Conservation (phyloP, 2,797 vertebrate genomes). For the Propithecus perrieri region DNA sequence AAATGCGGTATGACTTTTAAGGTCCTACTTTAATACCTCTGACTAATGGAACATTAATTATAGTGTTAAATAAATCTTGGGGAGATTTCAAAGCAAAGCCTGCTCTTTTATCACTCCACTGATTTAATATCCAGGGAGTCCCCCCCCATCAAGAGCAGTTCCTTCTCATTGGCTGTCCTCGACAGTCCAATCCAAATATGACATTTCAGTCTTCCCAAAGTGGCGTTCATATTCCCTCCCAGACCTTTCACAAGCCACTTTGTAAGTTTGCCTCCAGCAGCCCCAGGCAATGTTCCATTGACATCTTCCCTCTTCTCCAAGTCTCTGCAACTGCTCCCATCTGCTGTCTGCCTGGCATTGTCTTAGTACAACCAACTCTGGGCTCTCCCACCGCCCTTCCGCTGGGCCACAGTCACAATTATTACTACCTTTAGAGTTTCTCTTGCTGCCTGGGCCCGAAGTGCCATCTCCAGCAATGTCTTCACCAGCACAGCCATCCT, state of each 20-base stretch:
- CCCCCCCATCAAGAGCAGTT: neutral
- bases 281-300: neutral
- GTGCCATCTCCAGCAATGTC: neutral
- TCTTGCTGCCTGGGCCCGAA: neutral
- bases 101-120: neutral
- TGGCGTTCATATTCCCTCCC: neutral
- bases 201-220: neutral
- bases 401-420: neutral
- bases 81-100: conserved; percentile 15
- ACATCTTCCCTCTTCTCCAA: neutral
- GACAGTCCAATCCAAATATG: neutral
- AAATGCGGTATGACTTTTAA: conserved; percentile 27
- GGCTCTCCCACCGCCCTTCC: neutral
- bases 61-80: conserved; percentile 33
- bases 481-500: neutral
- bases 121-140: neutral
- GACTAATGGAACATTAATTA: neutral
- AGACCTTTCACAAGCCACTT: neutral
- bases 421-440: neutral
- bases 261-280: neutral
- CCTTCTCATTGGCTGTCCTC: neutral
- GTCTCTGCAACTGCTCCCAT: neutral
- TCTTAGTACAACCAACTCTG: neutral
- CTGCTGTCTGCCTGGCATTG: neutral
- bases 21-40: neutral